A percentile compares a stretch with the other conserved stretches of the same genome.
Conservation (phyloP, 2,888 invertebrate species). For the Adineta ricciae region DNA sequence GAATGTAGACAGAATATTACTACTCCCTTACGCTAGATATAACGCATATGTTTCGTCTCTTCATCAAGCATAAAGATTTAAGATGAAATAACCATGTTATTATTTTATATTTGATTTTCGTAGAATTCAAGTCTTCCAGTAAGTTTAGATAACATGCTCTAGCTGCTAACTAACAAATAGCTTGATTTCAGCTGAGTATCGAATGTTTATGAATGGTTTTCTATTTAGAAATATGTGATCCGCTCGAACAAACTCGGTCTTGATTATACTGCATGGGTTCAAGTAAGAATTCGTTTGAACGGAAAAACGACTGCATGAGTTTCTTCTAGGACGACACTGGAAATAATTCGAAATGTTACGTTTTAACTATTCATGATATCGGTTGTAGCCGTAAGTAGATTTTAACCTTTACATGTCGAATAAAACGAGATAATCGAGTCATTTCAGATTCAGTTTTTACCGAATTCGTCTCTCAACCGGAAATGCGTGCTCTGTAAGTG, state of each 20-base stretch:
- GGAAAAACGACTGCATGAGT: neutral
- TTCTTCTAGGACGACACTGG: conserved; percentile 15
- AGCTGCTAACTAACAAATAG: neutral
- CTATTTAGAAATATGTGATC: conserved; percentile 19
- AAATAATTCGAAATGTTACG: conserved; percentile 42
- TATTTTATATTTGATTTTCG: neutral
- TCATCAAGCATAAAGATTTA: no score
- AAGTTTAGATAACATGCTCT: neutral
- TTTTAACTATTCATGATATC: conserved; percentile 77
- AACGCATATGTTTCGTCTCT: no score
- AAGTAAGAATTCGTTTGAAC: neutral
- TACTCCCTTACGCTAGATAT: neutral
- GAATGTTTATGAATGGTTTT: neutral
- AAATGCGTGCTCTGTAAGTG: conserved; percentile 68
- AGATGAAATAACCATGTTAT: neutral
- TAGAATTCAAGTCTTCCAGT: neutral
- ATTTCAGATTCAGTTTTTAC: conserved; percentile 67
- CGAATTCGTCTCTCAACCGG: conserved; percentile 69
- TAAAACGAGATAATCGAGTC: neutral
- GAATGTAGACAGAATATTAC: no score
- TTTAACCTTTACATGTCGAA: conserved; percentile 38
- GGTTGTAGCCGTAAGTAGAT: conserved; percentile 56
- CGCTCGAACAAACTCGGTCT: conserved; percentile 22
- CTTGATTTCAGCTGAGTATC: neutral
- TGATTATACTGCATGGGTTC: conserved; percentile 25